Base-by-base conservation (phyloP, 2,113 vertebrate species). In the Alectura lathami region DNA sequence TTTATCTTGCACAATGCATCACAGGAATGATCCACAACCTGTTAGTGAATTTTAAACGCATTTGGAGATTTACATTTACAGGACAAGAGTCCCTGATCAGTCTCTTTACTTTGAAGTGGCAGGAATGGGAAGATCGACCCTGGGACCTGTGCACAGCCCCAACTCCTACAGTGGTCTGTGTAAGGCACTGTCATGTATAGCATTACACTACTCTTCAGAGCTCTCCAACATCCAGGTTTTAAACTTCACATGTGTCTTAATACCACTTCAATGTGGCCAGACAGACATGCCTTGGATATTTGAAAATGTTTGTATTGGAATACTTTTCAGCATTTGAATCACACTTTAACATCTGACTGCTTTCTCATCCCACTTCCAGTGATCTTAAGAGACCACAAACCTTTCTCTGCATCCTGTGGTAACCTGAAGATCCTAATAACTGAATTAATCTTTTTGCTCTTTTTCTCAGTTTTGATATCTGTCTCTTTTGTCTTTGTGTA, bases 121-220 rank as follows among this genome's bases (percentile, higher is more conserved):
- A 70, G 23, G 16, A 84, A 53, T 1, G 3, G 81, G 36, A 78
- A 62, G 4, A 69, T 66, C n/a, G 9, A 32, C 26, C 50, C n/a
- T 74, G 23, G 27, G 11, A 57, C 11, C 7, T n/a, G 24, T 0
- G 1, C 7, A 40, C 1, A 57, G 6, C 8, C 24, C 27, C 24
- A 32, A 57, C 50, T 62, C 47, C 10, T 36, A 36, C 23, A 30
- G 27, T 13, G n/a, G 7, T 6, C 12, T 26, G 3, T 51, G 11
- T 34, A 78, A 30, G 22, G 30, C 17, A 13, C 8, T 72, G 11
- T 54, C 50, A 68, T n/a, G 48, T 23, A 29, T 8, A 42, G 2
- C 26, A 47, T 40, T 64, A 24, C 17, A 20, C 24, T 59, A 5
- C 13, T 59, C 11, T 38, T 36, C 13, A 43, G 2, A 43, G 4